Evolutionary conservation across 2,888 invertebrate species (phyloP), one percentile per base, ranked within the genome.

Genomic region (Meliscaeva auricollis): DNA sequence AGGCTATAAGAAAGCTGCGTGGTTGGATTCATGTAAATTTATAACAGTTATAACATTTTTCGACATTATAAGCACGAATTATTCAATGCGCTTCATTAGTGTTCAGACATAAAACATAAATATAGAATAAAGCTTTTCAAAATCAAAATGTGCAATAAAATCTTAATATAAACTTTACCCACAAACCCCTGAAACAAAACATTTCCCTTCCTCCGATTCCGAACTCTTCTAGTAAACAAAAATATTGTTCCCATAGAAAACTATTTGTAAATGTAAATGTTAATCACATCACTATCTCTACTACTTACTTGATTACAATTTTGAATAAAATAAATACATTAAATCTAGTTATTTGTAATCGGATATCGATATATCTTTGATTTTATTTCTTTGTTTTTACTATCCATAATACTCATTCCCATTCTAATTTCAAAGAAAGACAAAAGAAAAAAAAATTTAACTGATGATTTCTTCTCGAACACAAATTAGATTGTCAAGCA

Each of bases 401-500:
- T 75, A 64, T 70, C n/a, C n/a, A n/a, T n/a, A n/a, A 26, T 26
- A 30, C 11, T 17, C 7, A 38, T 26, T 50, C 9, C 7, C 35
- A 38, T 38, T 38, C 11, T 38, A 8, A 38, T 38, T 38, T 11
- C 35, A 38, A 38, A 38, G 2, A 20, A 41, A 35, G 20, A 26
- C 2, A 30, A 52, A 62, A n/a, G n/a, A n/a, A n/a, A n/a, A n/a
- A n/a, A n/a, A n/a, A 15, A 5, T n/a, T 30, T 5, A 52, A 75
- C 62, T 58, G 75, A 75, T 81, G 64, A 70, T 56, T 58, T 44
- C 56, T 58, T 35, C 7, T 50, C 9, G 50, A 5, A 64, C 75
- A 76, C 75, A 76, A 82, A 82, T 82, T 76, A 76, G 81, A 76
- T 76, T 76, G 81, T 82, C 81, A 82, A 76, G 76, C 76, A 64